Evolutionary conservation across 2,888 invertebrate species (phyloP).

Genomic region (Linnaemya vulpina): DNA sequence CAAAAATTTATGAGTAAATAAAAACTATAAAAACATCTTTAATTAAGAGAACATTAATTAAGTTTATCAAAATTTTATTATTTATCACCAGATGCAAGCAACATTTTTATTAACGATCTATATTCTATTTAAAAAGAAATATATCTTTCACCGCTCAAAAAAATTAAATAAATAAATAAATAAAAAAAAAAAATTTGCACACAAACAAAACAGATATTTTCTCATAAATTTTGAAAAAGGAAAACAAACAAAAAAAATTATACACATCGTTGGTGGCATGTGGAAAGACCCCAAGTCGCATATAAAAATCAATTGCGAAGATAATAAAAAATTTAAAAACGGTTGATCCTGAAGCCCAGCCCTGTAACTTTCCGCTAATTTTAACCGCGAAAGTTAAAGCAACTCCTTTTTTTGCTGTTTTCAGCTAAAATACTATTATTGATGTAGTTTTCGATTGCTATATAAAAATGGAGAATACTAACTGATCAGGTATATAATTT

Average conservation of each 20-base stretch:
- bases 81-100: slow-evolving; percentile 31
- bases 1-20: no score
- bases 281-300: not conserved
- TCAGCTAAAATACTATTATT: no score
- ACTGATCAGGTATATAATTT: no score
- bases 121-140: slow-evolving; percentile 48
- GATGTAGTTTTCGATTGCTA: no score
- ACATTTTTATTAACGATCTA: slow-evolving; percentile 18
- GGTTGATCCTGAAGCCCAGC: no score
- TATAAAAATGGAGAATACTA: no score
- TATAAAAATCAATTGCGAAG: no score
- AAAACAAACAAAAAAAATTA: slow-evolving; percentile 10
- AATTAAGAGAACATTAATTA: not conserved
- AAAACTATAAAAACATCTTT: not conserved
- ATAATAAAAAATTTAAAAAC: no score
- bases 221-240: slow-evolving; percentile 54
- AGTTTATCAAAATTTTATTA: not conserved
- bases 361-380: no score
- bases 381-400: no score
- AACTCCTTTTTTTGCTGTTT: no score
- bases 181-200: not conserved
- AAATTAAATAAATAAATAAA: not conserved
- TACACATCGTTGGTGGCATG: no score
- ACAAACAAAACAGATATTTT: slow-evolving; percentile 48
- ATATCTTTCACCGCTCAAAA: slow-evolving; percentile 26